Conservation (phyloP, 2,797 vertebrate genomes). For the Galago senegalensis region DNA sequence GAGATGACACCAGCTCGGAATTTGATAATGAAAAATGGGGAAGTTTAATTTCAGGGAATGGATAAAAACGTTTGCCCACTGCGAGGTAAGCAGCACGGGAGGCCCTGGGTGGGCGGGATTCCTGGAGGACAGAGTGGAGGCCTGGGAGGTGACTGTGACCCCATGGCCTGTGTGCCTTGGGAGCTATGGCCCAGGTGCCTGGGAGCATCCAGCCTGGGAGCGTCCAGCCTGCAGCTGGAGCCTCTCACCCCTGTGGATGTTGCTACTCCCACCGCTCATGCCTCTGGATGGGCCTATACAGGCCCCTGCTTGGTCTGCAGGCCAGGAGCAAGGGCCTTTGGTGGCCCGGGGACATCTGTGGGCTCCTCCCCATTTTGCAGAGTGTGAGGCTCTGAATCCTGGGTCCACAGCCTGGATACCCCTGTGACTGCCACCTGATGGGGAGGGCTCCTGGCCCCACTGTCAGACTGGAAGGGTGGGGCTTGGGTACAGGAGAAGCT, state of each 20-base stretch:
- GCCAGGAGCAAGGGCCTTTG: no score
- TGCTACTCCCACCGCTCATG: not conserved
- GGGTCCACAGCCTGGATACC: fast-evolving
- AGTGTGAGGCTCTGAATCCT: not conserved
- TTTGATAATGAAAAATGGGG: conserved; percentile 90
- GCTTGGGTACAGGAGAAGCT: not conserved
- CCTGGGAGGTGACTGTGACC: not conserved
- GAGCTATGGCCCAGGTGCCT: not conserved
- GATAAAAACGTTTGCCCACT: conserved; percentile 85
- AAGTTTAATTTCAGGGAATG: conserved; percentile 89
- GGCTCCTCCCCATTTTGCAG: fast-evolving
- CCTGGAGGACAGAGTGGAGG: not conserved
- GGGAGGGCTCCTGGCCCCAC: not conserved
- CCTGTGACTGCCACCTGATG: not conserved
- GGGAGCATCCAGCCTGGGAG: no score
- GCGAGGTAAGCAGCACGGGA: conserved; percentile 82
- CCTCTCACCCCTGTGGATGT: not conserved
- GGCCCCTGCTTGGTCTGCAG: no score
- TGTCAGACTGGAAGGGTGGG: not conserved
- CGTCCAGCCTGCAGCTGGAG: fast-evolving
- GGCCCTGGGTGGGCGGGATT: not conserved
- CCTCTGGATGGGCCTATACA: not conserved
- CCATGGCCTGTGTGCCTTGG: fast-evolving
- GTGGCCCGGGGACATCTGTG: not conserved
- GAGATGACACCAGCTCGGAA: conserved; percentile 88